phyloP scores from a whole-genome alignment of 1,140 invertebrate species.

The Saccostrea cuccullata region DNA sequence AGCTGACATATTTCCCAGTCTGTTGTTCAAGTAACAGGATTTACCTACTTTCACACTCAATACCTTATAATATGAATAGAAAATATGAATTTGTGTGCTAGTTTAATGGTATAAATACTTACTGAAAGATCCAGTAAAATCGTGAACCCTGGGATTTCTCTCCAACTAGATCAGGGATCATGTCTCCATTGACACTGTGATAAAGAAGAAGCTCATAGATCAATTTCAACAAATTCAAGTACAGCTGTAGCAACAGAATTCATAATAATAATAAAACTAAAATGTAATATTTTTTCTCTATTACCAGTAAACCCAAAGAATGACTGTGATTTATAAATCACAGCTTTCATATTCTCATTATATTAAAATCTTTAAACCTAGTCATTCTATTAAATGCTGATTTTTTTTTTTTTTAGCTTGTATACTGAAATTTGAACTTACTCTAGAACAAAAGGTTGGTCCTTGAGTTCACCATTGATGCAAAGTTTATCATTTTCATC shows the following conservation, averaged over 20 bases:
- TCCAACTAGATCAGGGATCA: conserved; percentile 95
- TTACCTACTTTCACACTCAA: not conserved
- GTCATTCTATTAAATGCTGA: not conserved
- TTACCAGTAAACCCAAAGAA: no score
- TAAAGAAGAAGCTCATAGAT: not conserved
- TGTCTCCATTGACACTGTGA: conserved; percentile 89
- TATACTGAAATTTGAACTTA: conserved; percentile 59
- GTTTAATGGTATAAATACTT: conserved; percentile 8
- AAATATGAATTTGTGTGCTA: not conserved
- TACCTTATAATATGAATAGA: not conserved
- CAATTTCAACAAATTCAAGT: no score
- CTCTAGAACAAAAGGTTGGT: conserved; percentile 92
- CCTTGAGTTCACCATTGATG: conserved; percentile 80
- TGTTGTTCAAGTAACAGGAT: no score
- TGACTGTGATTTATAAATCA: no score
- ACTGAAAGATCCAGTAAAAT: conserved; percentile 74
- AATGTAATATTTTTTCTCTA: no score
- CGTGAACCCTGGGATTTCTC: conserved; percentile 75
- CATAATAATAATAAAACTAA: no score
- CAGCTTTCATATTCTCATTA: no score
- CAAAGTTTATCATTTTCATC: conserved; percentile 11
- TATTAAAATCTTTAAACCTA: no score
- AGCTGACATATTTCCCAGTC: no score
- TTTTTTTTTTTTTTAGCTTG: not conserved
- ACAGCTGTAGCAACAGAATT: no score